These are phyloP conservation scores for Pandemis cinnamomeana DNA, from an alignment of 2,888 invertebrate species.

Conservation along the genomic window DNA sequence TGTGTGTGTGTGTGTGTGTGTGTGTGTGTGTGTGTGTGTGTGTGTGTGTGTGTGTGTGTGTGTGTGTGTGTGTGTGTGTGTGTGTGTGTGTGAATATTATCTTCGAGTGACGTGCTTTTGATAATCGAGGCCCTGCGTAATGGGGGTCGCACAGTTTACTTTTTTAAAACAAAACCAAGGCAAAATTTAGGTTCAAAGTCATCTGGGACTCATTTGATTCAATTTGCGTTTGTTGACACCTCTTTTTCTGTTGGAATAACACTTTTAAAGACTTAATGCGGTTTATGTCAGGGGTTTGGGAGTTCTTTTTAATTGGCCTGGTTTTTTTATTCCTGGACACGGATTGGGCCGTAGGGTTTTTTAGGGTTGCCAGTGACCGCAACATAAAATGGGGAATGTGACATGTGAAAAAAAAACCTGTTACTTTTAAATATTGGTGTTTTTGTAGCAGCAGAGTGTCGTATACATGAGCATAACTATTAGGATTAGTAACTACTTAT, in stretches of 20 bases:
- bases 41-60: too few species aligned
- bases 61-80: too few species aligned
- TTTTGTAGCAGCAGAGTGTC: not conserved
- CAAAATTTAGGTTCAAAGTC: not conserved
- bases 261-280: slow-evolving; percentile 10
- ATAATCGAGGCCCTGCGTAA: not conserved
- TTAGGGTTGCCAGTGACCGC: not conserved
- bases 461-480: too few species aligned
- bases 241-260: slow-evolving; percentile 1
- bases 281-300: not conserved
- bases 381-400: not conserved
- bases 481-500: too few species aligned
- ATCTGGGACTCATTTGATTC: slow-evolving; percentile 34
- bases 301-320: not conserved
- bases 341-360: not conserved
- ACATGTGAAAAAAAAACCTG: not conserved
- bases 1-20: too few species aligned
- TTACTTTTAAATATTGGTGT: not conserved
- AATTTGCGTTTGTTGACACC: slow-evolving; percentile 34
- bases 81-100: too few species aligned
- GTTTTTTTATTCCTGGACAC: not conserved
- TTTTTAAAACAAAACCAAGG: slow-evolving; percentile 7
- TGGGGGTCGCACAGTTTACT: not conserved
- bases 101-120: too few species aligned
- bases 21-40: too few species aligned